These are phyloP conservation scores for Erythrolamprus reginae DNA, from an alignment of 2,113 vertebrate species.

Conservation along the genomic window DNA sequence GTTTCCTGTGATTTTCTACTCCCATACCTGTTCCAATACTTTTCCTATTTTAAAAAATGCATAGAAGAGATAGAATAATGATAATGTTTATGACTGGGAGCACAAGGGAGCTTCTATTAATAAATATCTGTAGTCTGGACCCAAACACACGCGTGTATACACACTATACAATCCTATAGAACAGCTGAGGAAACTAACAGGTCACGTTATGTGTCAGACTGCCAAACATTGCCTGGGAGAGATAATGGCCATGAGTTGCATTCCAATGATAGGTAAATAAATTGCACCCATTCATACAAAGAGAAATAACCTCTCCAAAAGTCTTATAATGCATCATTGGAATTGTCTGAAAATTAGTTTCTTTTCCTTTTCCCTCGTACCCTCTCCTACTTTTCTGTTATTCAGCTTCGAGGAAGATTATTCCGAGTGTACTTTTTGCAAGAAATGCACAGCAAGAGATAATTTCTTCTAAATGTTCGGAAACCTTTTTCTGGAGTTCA, in stretches of 20 bases:
- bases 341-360: neutral
- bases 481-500: slow-evolving; percentile 5
- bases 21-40: neutral
- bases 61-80: neutral
- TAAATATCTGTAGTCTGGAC: neutral
- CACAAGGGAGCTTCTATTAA: neutral
- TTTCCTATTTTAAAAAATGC: neutral
- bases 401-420: slow-evolving; percentile 28
- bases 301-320: neutral
- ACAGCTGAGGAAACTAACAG: neutral
- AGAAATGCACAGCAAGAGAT: slow-evolving; percentile 40
- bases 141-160: neutral
- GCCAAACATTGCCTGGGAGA: neutral
- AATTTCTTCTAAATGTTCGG: neutral
- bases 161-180: neutral
- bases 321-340: neutral
- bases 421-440: slow-evolving; percentile 24
- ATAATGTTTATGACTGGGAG: neutral
- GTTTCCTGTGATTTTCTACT: neutral
- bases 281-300: slow-evolving; percentile 1
- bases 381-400: slow-evolving; percentile 12
- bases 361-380: neutral
- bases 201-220: neutral
- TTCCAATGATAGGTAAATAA: slow-evolving; percentile 2
- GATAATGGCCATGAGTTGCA: slow-evolving; percentile 12